Conservation (phyloP, 2,113 vertebrate genomes). For the Microtus oregoni region DNA sequence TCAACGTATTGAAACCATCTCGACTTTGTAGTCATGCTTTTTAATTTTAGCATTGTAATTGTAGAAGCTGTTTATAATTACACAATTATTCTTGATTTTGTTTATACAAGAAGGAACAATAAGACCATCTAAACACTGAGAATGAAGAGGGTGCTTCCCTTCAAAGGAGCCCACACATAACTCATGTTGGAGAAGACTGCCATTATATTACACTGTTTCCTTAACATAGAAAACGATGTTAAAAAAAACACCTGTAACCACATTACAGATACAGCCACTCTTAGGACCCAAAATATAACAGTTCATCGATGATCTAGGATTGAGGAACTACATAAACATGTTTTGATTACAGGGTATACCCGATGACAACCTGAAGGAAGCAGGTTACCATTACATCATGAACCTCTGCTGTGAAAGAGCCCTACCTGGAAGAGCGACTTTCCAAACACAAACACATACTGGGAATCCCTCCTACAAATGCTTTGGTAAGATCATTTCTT, state of each 20-base stretch:
- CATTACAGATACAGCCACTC: not conserved
- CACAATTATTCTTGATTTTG: not conserved
- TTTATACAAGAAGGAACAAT: not conserved
- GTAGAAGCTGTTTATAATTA: not conserved
- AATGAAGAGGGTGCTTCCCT: not conserved
- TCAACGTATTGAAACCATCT: not conserved
- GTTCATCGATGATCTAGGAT: not conserved
- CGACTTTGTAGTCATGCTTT: not conserved
- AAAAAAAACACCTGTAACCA: not conserved
- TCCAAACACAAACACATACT: not conserved
- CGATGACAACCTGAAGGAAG: not conserved
- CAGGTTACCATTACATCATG: too few relatives aligned
- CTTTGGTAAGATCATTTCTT: not conserved
- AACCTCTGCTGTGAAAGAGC: not conserved
- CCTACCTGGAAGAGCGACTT: not conserved
- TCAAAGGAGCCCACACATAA: not conserved
- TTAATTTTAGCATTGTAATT: not conserved
- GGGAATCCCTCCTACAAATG: not conserved
- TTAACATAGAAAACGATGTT: constrained; percentile 17
- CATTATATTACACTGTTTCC: not conserved
- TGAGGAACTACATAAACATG: not conserved
- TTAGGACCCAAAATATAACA: not conserved
- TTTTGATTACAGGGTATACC: not conserved
- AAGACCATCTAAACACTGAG: constrained; percentile 26
- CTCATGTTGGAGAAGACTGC: not conserved